Evolutionary conservation across 1,140 invertebrate species (phyloP).

Genomic region (Aphis craccivora): DNA sequence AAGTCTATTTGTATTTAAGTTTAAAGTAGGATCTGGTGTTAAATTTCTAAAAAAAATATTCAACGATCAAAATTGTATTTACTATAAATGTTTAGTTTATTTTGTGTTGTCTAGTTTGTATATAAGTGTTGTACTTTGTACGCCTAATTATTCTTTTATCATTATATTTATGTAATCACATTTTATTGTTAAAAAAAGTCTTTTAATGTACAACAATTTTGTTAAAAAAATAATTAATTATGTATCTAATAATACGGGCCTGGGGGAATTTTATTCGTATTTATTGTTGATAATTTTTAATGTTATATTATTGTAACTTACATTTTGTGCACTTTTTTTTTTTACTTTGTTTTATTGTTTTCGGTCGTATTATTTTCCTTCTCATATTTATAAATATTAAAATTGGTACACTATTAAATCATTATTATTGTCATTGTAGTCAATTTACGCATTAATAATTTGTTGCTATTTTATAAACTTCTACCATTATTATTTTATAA

Average conservation of each 20-base stretch:
- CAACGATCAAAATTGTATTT: constrained; percentile 34
- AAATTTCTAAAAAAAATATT: constrained; percentile 24
- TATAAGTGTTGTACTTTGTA: not conserved
- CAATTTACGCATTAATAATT: not conserved
- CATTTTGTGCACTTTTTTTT: constrained; percentile 29
- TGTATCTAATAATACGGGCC: not conserved
- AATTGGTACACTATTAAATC: not conserved
- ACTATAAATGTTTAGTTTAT: not conserved
- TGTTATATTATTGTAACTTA: constrained; percentile 33
- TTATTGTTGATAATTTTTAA: constrained; percentile 27
- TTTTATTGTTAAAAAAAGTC: constrained; percentile 28
- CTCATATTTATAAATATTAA: not conserved
- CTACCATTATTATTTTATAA: not conserved
- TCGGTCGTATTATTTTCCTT: not conserved
- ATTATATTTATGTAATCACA: constrained; percentile 24
- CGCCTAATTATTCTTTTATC: constrained; percentile 13
- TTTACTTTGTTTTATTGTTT: constrained; percentile 23
- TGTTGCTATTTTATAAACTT: not conserved
- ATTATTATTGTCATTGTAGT: not conserved
- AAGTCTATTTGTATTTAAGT: constrained; percentile 6
- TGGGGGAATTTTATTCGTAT: constrained; percentile 5
- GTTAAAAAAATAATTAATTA: constrained; percentile 17
- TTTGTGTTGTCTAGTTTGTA: constrained; percentile 34
- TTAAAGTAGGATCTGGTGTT: not conserved
- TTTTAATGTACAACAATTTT: constrained; percentile 20